Base-by-base conservation (phyloP, 2,888 invertebrate genomes). In the Harpalus rubripes region DNA sequence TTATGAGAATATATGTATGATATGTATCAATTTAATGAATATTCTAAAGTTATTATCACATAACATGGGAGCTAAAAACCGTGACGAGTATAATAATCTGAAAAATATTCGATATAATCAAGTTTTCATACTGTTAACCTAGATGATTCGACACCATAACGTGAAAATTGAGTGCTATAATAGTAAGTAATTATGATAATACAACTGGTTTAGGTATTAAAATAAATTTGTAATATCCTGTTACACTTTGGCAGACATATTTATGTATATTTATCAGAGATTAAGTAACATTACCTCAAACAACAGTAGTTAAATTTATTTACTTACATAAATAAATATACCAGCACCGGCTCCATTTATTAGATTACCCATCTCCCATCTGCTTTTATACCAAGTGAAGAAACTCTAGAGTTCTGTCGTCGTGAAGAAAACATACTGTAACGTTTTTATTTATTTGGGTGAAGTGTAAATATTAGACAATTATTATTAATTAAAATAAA, bases 11-110 rank as follows among this genome's bases (percentile, higher is more conserved):
- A 76, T 44, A 15, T 12, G 56, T 56, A 56, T 79, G 79, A 79
- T 79, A 79, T 79, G 79, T 79, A 79, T 79, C 79, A 59, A 79
- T 58, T 59, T 58, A 32, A 58, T 79, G 56, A 79, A 59, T 79
- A 79, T 79, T 79, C 32, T 18, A 79, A 79, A 79, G 65, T 65
- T 65, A 79, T 79, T 59, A 32, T 32, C 79, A 59, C 32, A 32
- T 39, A 58, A 56, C 59, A 26, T 22, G 32, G 8, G 4, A 18
- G 22, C 26, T 26, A 65, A 65, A 32, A 12, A 26, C 65, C 65
- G 22, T 59, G 59, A 59, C 59, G 65, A 65, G 26, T 12, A 65
- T 65, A 1, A 59, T 59, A 59, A 59, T 59, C 18, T 18, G 1
- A 59, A 56, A 59, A 59, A 65, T 65, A 65, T 65, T 26, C 65